Conservation (phyloP, 1,140 invertebrate genomes). For the Cyrtorhinus lividipennis region DNA sequence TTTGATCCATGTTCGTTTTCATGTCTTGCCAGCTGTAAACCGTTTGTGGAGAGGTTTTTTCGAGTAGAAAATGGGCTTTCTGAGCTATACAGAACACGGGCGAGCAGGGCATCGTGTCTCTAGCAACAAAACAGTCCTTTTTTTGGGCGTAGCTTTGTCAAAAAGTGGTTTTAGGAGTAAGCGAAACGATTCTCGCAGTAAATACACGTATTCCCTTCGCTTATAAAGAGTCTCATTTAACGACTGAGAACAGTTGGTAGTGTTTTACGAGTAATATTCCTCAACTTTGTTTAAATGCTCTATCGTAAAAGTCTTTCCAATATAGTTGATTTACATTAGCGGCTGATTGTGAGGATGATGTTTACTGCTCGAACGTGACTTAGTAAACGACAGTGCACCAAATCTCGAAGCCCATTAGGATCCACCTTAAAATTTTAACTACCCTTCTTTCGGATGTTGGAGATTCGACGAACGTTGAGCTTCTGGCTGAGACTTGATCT, state of each 20-base stretch:
- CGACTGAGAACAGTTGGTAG: neutral
- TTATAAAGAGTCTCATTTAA: too few species aligned
- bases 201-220: too few species aligned
- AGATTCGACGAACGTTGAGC: neutral
- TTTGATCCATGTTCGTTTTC: too few species aligned
- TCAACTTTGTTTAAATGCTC: neutral
- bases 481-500: neutral
- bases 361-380: slow-evolving; percentile 5
- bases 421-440: neutral
- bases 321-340: slow-evolving; percentile 10
- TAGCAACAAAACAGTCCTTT: too few species aligned
- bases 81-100: too few species aligned
- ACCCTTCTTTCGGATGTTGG: neutral
- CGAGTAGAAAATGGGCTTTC: too few species aligned
- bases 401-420: neutral
- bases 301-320: slow-evolving; percentile 7
- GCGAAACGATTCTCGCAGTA: too few species aligned
- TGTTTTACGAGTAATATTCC: neutral
- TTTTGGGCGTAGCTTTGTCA: too few species aligned
- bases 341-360: slow-evolving; percentile 6
- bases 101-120: too few species aligned
- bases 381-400: neutral
- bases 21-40: too few species aligned
- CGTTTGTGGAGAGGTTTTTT: too few species aligned
- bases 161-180: too few species aligned